These are phyloP conservation scores for Formica exsecta DNA, from an alignment of 1,140 invertebrate genomes.

Conservation along the genomic window DNA sequence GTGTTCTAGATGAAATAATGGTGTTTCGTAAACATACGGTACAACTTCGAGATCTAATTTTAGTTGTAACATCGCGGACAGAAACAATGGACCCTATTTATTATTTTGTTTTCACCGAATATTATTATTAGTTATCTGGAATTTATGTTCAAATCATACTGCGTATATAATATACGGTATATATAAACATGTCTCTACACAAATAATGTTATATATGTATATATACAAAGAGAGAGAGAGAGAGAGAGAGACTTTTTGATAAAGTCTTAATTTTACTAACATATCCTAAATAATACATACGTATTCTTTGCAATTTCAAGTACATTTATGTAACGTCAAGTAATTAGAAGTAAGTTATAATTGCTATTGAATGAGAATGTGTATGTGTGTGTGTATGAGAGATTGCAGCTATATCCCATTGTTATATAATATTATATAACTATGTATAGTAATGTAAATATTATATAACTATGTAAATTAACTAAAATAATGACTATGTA, in stretches of 20 bases:
- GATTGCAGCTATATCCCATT: background rate
- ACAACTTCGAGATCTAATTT: conserved; percentile 22
- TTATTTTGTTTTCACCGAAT: conserved; percentile 18
- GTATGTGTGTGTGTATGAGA: background rate
- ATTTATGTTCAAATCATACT: background rate
- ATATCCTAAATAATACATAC: background rate
- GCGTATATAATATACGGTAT: background rate
- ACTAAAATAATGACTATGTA: background rate
- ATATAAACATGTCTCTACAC: background rate
- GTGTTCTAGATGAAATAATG: conserved; percentile 20
- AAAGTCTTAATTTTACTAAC: background rate
- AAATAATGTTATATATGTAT: background rate
- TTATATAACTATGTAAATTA: no score
- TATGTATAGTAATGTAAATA: no score
- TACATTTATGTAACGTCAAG: background rate
- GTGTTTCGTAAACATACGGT: conserved; percentile 18
- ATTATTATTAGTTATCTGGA: conserved; percentile 17
- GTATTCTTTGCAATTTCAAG: background rate
- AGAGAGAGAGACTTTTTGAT: background rate
- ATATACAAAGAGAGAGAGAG: no score
- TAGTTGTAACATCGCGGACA: background rate
- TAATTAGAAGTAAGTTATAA: conserved; percentile 4
- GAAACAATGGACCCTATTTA: conserved; percentile 24
- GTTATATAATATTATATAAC: no score
- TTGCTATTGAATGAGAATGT: background rate